Conservation (phyloP, 2,113 vertebrate genomes). For the Pseudorectes ferrugineus region DNA sequence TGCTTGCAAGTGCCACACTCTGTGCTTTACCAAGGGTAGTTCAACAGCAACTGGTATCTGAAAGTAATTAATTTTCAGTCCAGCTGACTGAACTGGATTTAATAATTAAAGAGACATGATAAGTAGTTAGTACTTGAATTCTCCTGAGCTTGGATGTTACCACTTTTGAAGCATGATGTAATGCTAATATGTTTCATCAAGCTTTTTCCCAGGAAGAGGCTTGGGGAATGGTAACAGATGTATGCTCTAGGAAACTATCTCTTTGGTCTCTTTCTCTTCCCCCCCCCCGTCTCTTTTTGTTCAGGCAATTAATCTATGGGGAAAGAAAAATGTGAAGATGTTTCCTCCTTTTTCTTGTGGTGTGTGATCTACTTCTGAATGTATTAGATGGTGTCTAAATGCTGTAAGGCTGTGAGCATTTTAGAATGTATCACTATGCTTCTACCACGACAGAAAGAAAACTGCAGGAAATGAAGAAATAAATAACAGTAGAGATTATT, state of each 20-base stretch:
- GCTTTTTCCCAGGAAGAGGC: background rate
- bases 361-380: background rate
- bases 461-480: background rate
- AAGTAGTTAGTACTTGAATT: background rate
- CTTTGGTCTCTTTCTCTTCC: background rate
- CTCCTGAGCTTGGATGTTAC: conserved; percentile 1
- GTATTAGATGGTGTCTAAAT: background rate
- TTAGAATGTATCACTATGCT: background rate
- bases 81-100: conserved; percentile 13
- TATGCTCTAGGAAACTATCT: background rate
- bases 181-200: conserved; percentile 2
- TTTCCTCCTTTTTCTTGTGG: background rate
- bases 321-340: background rate
- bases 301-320: background rate
- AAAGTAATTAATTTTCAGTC: conserved; percentile 1
- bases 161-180: conserved; percentile 19
- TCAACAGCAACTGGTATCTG: background rate
- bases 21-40: background rate
- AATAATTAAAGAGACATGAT: conserved; percentile 31
- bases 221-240: conserved; percentile 1
- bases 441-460: background rate
- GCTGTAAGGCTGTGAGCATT: background rate
- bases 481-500: background rate
- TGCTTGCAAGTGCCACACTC: background rate
- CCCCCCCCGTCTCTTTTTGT: background rate